Percentiles rank a stretch among this genome's conserved stretches.
Evolutionary conservation across 2,888 invertebrate genomes (phyloP).

Genomic region (Acronicta aceris): DNA sequence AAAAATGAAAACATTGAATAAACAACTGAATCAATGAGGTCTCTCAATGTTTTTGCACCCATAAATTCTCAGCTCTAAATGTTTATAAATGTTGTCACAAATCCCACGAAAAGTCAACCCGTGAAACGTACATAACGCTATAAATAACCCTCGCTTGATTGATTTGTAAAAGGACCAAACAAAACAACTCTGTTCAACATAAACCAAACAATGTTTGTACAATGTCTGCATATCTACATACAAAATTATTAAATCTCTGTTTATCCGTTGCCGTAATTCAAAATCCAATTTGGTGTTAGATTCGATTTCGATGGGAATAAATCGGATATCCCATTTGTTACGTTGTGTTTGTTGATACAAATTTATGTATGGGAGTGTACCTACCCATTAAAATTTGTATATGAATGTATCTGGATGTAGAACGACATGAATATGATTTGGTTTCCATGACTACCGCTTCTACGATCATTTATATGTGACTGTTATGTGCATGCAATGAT

Average conservation of each 20-base stretch:
- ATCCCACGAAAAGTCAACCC: slow-evolving; percentile 33
- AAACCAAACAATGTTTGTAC: slow-evolving; percentile 51
- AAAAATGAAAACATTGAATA: background rate
- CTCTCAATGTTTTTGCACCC: background rate
- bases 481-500: slow-evolving; percentile 29
- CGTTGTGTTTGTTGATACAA: slow-evolving; percentile 65
- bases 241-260: slow-evolving; percentile 66
- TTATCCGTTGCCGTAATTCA: slow-evolving; percentile 76
- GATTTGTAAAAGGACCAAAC: slow-evolving; percentile 42
- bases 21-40: background rate
- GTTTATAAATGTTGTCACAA: slow-evolving; percentile 34
- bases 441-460: slow-evolving; percentile 38
- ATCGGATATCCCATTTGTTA: slow-evolving; percentile 79
- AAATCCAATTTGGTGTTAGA: slow-evolving; percentile 83
- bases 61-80: slow-evolving; percentile 31
- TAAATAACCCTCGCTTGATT: slow-evolving; percentile 32
- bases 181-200: slow-evolving; percentile 23
- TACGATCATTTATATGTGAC: slow-evolving; percentile 39
- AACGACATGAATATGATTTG: slow-evolving; percentile 34
- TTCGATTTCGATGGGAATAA: slow-evolving; percentile 78
- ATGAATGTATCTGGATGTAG: slow-evolving; percentile 54
- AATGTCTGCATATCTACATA: slow-evolving; percentile 44
- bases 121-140: slow-evolving; percentile 16
- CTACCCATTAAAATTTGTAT: slow-evolving; percentile 73
- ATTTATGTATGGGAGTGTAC: slow-evolving; percentile 68